Evolutionary conservation across 2,113 vertebrate genomes (phyloP).

Genomic region (Phoenicopterus ruber): DNA sequence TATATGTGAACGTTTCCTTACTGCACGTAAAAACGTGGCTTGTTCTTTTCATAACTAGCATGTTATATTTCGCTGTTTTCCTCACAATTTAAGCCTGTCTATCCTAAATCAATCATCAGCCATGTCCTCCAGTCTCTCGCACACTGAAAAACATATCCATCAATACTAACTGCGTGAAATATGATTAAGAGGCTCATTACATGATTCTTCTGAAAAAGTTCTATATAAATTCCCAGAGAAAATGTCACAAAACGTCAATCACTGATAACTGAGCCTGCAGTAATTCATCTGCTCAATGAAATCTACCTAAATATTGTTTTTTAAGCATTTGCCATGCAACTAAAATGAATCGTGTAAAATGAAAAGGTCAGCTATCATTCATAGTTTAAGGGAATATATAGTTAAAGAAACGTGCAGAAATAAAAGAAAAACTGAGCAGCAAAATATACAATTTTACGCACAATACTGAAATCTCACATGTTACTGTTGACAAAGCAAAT

Average conservation of each 20-base stretch:
- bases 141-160: conserved; percentile 41
- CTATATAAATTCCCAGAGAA: conserved; percentile 22
- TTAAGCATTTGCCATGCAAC: not conserved
- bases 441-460: not conserved
- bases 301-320: conserved; percentile 5
- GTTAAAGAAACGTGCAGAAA: not conserved
- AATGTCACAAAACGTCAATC: conserved; percentile 43
- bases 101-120: conserved; percentile 6
- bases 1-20: not conserved
- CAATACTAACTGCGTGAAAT: conserved; percentile 5
- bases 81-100: not conserved
- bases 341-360: not conserved
- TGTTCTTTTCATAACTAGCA: not conserved
- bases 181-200: conserved; percentile 43
- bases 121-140: not conserved
- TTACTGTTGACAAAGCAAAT: not conserved
- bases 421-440: not conserved
- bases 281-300: conserved; percentile 3
- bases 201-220: not conserved
- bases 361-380: conserved; percentile 12
- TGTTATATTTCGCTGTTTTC: not conserved
- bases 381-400: not conserved
- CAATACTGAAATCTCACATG: not conserved
- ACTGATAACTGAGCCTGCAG: not conserved
- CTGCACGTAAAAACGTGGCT: not conserved